Evolutionary conservation across 2,888 invertebrate species (phyloP), one percentile per base, ranked within the genome.

Genomic region (Lithosia quadra): DNA sequence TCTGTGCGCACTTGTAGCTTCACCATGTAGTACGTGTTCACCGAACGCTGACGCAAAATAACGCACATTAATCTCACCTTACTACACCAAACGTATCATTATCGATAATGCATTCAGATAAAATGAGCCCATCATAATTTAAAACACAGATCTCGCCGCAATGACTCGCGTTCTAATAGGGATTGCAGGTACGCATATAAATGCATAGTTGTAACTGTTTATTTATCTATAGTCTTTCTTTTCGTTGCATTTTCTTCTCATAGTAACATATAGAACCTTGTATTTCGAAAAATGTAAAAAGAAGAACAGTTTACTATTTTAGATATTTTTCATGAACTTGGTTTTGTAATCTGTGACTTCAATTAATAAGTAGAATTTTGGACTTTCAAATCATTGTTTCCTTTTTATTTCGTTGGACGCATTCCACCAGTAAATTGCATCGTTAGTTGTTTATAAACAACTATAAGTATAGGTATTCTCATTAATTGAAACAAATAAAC

Each of bases 11-110:
- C 96, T 94, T 97, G 97, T 84, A 99, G 95, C 92, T 99, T 99
- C 85, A 98, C 98, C 98, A 99, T 98, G 95, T 99, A 99, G 92
- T 99, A 99, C 95, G 98, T 98, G 91, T 98, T 98, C 84, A 98
- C 98, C 28, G 98, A 84, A 71, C 87, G 84, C 88, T 89, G 77
- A 62, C 60, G 24, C 69, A 75, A 75, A 74, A 82, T 64, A 73
- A 59, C 61, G 5, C 67, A 70, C 73, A 71, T 81, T 81, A 79
- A 77, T 80, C 78, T 70, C 73, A 75, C 69, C 62, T 68, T 64
- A 60, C 22, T 21, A 21, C 28, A 66, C 39, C 60, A 43, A 67
- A 67, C 63, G 68, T 71, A 81, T 71, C 69, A 81, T 80, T 75
- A 81, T 70, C 68, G 75, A 81, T 81, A 80, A 71, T 71, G 67